phyloP scores from a whole-genome alignment of 2,797 vertebrate species.

The Atherinosoma microstoma region DNA sequence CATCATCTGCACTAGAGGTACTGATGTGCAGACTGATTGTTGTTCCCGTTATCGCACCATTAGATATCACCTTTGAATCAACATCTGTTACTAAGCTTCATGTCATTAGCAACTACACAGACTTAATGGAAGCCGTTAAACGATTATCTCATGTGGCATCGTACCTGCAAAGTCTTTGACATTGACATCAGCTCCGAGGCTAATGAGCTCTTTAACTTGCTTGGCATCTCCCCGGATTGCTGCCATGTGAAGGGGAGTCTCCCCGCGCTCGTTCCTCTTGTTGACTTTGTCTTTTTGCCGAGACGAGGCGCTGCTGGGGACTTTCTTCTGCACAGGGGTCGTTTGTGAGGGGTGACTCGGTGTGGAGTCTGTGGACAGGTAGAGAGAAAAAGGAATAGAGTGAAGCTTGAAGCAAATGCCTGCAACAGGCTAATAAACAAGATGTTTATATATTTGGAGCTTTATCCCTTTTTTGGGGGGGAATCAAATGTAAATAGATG shows the following conservation, averaged over 20 bases:
- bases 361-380: slow-evolving; percentile 87
- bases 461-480: neutral
- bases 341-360: slow-evolving; percentile 94
- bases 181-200: slow-evolving; percentile 96
- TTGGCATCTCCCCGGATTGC: slow-evolving; percentile 97
- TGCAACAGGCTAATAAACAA: neutral
- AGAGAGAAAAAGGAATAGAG: slow-evolving; percentile 15
- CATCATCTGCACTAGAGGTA: slow-evolving; percentile 6
- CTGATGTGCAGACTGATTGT: neutral
- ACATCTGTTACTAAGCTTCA: slow-evolving; percentile 29
- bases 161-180: slow-evolving; percentile 99
- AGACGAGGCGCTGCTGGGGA: slow-evolving; percentile 90
- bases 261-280: slow-evolving; percentile 97
- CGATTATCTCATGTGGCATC: slow-evolving; percentile 4
- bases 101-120: slow-evolving; percentile 18
- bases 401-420: slow-evolving; percentile 11
- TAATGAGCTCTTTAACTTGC: slow-evolving; percentile 97
- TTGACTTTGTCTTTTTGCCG: slow-evolving; percentile 99
- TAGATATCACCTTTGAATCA: slow-evolving; percentile 9
- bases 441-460: neutral
- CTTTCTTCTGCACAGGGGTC: slow-evolving; percentile 93
- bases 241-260: slow-evolving; percentile 98
- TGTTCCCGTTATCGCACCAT: slow-evolving; percentile 11
- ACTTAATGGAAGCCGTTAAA: slow-evolving; percentile 29
- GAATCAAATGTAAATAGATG: neutral